A percentile compares a stretch with the other conserved stretches of the same genome.
Evolutionary conservation across 2,888 invertebrate genomes (phyloP).

Genomic region (Geophilus truncorum): DNA sequence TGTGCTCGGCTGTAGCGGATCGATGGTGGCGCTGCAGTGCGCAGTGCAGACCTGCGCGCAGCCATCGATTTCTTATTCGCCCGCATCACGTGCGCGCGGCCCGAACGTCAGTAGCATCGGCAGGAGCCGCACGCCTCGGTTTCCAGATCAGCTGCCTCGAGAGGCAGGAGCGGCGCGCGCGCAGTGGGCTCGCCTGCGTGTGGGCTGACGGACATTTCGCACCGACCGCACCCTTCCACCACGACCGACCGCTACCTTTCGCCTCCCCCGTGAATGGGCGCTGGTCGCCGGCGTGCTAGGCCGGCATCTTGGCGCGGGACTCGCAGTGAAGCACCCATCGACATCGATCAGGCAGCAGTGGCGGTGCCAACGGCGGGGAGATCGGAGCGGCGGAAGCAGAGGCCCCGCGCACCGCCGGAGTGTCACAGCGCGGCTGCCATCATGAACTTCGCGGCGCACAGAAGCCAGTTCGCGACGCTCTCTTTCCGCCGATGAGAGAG

Average conservation of each 20-base stretch:
- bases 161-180: constrained; percentile 10
- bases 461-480: constrained; percentile 16
- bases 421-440: background rate
- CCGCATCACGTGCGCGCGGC: constrained; percentile 20
- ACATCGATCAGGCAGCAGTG: constrained; percentile 16
- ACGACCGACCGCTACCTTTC: background rate
- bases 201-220: background rate
- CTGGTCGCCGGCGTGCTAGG: constrained; percentile 17
- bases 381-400: background rate
- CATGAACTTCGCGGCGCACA: constrained; percentile 1
- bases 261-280: background rate
- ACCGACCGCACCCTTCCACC: background rate
- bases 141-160: background rate
- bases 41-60: background rate
- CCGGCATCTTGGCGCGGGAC: constrained; percentile 27
- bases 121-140: background rate
- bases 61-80: constrained; percentile 28
- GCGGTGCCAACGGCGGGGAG: background rate
- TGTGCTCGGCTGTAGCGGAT: background rate
- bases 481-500: constrained; percentile 11
- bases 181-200: constrained; percentile 6
- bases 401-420: background rate
- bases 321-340: background rate
- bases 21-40: background rate
- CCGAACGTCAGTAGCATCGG: background rate